Conservation (phyloP, 1,140 invertebrate genomes). For the Leptinotarsa undecemlineata region DNA sequence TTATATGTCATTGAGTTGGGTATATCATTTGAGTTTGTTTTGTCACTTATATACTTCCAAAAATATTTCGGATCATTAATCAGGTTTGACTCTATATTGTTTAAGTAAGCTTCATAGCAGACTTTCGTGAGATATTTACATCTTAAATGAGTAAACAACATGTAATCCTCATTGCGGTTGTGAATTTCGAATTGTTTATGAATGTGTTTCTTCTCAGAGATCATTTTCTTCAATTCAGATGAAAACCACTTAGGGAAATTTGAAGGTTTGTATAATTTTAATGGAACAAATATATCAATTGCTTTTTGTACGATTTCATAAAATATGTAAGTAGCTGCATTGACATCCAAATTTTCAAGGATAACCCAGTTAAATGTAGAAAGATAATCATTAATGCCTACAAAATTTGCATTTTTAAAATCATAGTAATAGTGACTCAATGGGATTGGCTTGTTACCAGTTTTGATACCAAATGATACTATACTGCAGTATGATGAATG, state of each 20-base stretch:
- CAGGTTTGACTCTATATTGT: too few relatives aligned
- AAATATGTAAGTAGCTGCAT: conserved; percentile 12
- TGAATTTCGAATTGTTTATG: conserved; percentile 13
- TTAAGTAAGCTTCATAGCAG: too few relatives aligned
- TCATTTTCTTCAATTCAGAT: conserved; percentile 11
- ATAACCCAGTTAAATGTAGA: conserved; percentile 6
- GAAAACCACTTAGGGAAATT: conserved; percentile 16
- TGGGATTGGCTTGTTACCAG: conserved; percentile 1
- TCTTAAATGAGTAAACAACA: too few relatives aligned
- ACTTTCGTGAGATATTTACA: too few relatives aligned
- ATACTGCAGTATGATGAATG: conserved; percentile 10
- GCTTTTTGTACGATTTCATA: conserved; percentile 12
- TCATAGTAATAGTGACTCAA: not conserved
- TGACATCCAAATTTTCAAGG: not conserved
- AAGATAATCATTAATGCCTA: conserved; percentile 8
- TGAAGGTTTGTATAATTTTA: conserved; percentile 16
- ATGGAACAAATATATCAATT: conserved; percentile 17
- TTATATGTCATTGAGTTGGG: too few relatives aligned
- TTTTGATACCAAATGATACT: conserved; percentile 7
- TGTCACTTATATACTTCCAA: too few relatives aligned
- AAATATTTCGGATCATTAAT: too few relatives aligned
- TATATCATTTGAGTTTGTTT: too few relatives aligned
- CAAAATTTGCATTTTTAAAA: conserved; percentile 3
- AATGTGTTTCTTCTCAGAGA: conserved; percentile 1
- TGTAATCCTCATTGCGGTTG: too few relatives aligned